Evolutionary conservation across 2,113 vertebrate species (phyloP).

Genomic region (Macquaria australasica): DNA sequence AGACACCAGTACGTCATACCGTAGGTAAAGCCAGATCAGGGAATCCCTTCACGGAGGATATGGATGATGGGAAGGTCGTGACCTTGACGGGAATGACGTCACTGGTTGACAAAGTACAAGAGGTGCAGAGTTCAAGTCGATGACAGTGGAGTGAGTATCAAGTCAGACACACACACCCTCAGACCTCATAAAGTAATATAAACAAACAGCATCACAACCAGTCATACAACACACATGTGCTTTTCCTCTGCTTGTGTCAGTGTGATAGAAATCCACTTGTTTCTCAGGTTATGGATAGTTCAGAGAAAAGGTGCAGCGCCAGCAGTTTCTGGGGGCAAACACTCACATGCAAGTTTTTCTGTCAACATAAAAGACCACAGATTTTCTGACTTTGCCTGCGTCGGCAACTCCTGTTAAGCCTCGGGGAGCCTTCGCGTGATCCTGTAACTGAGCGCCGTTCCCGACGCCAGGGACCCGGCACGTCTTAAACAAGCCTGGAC

Average conservation of each 20-base stretch:
- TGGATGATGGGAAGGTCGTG: conserved; percentile 28
- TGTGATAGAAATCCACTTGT: conserved; percentile 28
- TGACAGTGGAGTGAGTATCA: conserved; percentile 43
- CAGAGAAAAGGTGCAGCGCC: conserved; percentile 45
- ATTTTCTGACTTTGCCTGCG: conserved; percentile 66
- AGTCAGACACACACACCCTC: conserved; percentile 30
- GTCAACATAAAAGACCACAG: conserved; percentile 64
- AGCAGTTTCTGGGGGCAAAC: conserved; percentile 68
- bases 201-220: conserved; percentile 45
- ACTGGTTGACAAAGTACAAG: neutral
- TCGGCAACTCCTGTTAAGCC: conserved; percentile 73
- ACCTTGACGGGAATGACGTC: conserved; percentile 28
- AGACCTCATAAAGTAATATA: conserved; percentile 21
- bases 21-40: conserved; percentile 38
- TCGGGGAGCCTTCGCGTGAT: conserved; percentile 69
- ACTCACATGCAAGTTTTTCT: conserved; percentile 61
- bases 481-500: conserved; percentile 79
- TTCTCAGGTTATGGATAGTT: conserved; percentile 39
- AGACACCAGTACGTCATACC: conserved; percentile 30
- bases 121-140: conserved; percentile 7
- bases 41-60: conserved; percentile 56
- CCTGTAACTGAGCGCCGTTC: conserved; percentile 63
- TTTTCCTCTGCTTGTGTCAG: conserved; percentile 19
- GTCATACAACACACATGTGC: conserved; percentile 2
- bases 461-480: conserved; percentile 59